Evolutionary conservation across 1,140 invertebrate genomes (phyloP).

Genomic region (Piezodorus guildinii): DNA sequence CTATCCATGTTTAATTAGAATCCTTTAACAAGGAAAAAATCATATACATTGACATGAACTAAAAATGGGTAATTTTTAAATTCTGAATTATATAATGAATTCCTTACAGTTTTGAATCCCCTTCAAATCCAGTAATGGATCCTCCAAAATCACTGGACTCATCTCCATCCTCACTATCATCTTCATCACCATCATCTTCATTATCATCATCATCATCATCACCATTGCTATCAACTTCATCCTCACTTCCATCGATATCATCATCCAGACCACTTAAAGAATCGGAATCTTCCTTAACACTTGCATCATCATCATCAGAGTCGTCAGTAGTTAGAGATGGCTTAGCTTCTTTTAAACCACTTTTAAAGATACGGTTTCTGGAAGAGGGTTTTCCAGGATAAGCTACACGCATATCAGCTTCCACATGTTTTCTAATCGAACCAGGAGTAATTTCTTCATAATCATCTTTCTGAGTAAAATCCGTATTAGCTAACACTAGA

Average conservation of each 20-base stretch:
- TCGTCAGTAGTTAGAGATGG: not conserved
- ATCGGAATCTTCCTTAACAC: not conserved
- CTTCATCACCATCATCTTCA: not conserved
- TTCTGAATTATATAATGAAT: too few species aligned
- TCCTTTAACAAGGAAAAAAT: too few species aligned
- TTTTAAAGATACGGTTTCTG: constrained; percentile 14
- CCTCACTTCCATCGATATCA: not conserved
- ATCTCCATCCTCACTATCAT: too few species aligned
- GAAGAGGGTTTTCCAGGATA: constrained; percentile 22
- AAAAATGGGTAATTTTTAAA: too few species aligned
- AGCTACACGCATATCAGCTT: constrained; percentile 9
- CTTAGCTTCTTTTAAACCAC: not conserved
- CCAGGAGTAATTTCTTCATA: constrained; percentile 11
- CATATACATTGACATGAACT: too few species aligned
- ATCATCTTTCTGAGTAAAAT: constrained; percentile 15
- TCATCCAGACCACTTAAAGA: not conserved
- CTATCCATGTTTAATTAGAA: too few species aligned
- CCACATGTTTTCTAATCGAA: constrained; percentile 4
- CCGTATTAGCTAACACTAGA: constrained; percentile 2
- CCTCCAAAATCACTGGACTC: not conserved
- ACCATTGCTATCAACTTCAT: not conserved
- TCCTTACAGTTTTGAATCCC: not conserved
- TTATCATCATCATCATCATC: not conserved
- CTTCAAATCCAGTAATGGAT: not conserved
- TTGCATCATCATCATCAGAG: not conserved